A percentile compares a stretch with the other conserved stretches of the same genome.
These are phyloP conservation scores for Leucosticte australis DNA, from an alignment of 2,113 vertebrate genomes.

Conservation along the genomic window DNA sequence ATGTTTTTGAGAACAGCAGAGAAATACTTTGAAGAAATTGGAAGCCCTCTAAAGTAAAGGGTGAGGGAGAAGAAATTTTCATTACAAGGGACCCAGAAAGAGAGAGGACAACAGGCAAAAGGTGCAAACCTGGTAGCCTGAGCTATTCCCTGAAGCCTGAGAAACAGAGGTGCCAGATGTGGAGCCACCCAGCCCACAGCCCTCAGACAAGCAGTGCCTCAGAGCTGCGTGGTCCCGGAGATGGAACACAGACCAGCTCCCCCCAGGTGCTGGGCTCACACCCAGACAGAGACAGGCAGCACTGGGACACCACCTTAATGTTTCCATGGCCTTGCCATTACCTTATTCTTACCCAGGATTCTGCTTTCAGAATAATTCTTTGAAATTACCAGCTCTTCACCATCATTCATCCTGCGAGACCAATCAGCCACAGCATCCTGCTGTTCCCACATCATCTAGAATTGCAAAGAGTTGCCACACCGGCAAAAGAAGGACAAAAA, in stretches of 20 bases:
- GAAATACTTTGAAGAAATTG: neutral
- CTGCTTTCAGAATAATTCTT: too few relatives aligned
- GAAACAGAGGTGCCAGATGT: neutral
- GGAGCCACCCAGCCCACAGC: accelerated
- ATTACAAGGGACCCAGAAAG: neutral
- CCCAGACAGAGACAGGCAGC: accelerated
- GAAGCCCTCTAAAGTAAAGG: neutral
- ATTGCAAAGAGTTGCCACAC: neutral
- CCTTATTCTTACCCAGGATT: too few relatives aligned
- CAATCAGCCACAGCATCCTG: neutral
- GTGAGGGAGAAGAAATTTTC: neutral
- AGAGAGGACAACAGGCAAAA: neutral
- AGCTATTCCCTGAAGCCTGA: neutral
- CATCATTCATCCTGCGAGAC: neutral
- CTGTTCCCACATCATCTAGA: neutral
- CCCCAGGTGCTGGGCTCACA: accelerated
- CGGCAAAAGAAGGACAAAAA: neutral
- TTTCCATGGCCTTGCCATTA: neutral
- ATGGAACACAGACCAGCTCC: accelerated
- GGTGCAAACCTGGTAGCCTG: neutral
- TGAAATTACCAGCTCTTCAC: neutral
- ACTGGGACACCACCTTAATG: neutral
- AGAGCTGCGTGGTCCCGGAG: accelerated
- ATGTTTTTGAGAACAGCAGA: neutral
- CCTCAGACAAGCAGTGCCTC: accelerated